phyloP scores from a whole-genome alignment of 2,888 invertebrate genomes.

The Eumacrocentrus americanus region DNA sequence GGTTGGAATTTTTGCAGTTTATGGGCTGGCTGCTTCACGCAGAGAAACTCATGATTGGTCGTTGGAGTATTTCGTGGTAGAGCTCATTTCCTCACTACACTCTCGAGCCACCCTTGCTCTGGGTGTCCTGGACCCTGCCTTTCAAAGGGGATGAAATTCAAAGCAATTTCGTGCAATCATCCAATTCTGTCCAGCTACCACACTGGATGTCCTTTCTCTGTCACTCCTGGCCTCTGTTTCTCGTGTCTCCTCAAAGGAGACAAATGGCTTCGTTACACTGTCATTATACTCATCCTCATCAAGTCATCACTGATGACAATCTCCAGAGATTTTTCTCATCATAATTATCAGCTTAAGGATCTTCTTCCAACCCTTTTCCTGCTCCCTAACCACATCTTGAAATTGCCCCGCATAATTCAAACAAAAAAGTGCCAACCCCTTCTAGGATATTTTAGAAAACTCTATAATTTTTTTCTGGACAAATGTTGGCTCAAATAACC shows the following conservation, averaged over 20 bases:
- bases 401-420: too few relatives aligned
- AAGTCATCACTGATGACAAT: too few relatives aligned
- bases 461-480: too few relatives aligned
- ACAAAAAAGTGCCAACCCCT: too few relatives aligned
- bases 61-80: slow-evolving; percentile 12
- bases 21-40: slow-evolving; percentile 4
- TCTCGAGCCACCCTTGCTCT: slow-evolving; percentile 5
- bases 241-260: slow-evolving; percentile 12
- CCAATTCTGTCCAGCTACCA: slow-evolving; percentile 41
- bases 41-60: slow-evolving; percentile 14
- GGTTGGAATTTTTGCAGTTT: neutral
- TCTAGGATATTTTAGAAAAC: too few relatives aligned
- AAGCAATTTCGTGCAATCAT: slow-evolving; percentile 51
- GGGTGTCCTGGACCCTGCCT: neutral
- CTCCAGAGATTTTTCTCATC: slow-evolving; percentile 4
- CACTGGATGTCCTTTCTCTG: slow-evolving; percentile 8
- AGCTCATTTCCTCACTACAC: neutral
- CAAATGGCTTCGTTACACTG: slow-evolving; percentile 15
- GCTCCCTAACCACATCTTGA: too few relatives aligned
- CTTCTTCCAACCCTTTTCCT: too few relatives aligned
- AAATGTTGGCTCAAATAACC: too few relatives aligned
- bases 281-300: neutral
- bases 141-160: slow-evolving; percentile 40
- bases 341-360: too few relatives aligned
- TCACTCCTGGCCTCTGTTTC: slow-evolving; percentile 7